These are phyloP conservation scores for Calcarius ornatus DNA, from an alignment of 2,113 vertebrate genomes.

Conservation along the genomic window DNA sequence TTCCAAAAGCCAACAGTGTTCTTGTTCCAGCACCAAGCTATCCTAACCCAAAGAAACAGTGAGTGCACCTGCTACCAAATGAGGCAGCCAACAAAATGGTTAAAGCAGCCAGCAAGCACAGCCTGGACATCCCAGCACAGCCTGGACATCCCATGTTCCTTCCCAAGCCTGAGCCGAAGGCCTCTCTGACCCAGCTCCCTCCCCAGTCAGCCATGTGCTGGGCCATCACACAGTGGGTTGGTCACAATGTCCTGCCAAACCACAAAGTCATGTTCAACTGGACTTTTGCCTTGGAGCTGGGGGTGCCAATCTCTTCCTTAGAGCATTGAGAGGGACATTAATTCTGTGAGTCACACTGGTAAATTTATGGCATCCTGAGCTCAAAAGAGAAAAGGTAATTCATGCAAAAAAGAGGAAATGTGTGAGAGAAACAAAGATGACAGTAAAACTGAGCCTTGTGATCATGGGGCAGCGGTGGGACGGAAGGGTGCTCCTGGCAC, in stretches of 20 bases:
- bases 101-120: not conserved
- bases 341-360: not conserved
- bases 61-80: not conserved
- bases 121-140: not conserved
- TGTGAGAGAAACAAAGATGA: not conserved
- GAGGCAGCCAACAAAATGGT: accelerated
- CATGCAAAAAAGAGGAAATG: not conserved
- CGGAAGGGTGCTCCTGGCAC: not conserved
- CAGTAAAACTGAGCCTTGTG: not conserved
- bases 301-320: not conserved
- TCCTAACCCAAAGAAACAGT: not conserved
- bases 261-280: not conserved
- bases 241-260: not conserved
- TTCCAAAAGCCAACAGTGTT: not conserved
- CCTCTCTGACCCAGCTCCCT: not conserved
- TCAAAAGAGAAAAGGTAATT: not conserved
- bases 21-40: not conserved
- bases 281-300: not conserved
- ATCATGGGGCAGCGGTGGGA: not conserved
- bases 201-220: accelerated
- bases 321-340: not conserved
- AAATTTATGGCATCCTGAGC: not conserved
- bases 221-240: accelerated
- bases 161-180: not conserved
- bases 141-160: accelerated